A percentile compares a stretch with the other conserved stretches of the same genome.
phyloP scores from a whole-genome alignment of 2,888 invertebrate species.

The Endomychus coccineus region DNA sequence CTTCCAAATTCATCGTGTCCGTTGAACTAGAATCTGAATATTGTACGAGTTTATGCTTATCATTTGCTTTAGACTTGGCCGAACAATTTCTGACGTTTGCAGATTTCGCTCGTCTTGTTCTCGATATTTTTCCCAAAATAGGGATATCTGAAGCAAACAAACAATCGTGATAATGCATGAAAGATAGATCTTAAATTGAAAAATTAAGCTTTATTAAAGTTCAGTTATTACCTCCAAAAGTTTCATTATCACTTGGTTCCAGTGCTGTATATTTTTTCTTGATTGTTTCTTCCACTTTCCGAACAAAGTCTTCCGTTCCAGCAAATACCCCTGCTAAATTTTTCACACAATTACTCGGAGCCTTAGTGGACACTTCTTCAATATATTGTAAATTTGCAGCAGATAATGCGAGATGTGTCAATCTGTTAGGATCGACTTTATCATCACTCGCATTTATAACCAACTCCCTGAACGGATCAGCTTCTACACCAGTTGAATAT shows the following conservation, averaged over 20 bases:
- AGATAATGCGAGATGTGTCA: conserved; percentile 53
- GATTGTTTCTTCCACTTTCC: conserved; percentile 39
- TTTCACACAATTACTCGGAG: conserved; percentile 31
- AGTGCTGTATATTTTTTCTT: conserved; percentile 42
- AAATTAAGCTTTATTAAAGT: not conserved
- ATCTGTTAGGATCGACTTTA: conserved; percentile 41
- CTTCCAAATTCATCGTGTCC: conserved; percentile 27
- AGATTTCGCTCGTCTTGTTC: conserved; percentile 60
- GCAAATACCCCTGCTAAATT: conserved; percentile 41
- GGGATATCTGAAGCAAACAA: conserved; percentile 5
- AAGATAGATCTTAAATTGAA: conserved; percentile 1
- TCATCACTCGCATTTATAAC: conserved; percentile 50
- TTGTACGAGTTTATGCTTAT: conserved; percentile 34
- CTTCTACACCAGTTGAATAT: no score
- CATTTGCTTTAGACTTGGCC: conserved; percentile 34
- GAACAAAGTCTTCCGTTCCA: conserved; percentile 39
- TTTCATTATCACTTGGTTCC: conserved; percentile 59
- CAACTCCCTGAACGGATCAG: conserved; percentile 58
- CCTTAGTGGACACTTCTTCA: conserved; percentile 36
- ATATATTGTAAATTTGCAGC: conserved; percentile 53
- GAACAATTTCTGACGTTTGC: conserved; percentile 45
- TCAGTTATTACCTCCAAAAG: conserved; percentile 46
- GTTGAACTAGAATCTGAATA: conserved; percentile 40
- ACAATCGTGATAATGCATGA: not conserved
- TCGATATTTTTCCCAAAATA: conserved; percentile 58